phyloP scores from a whole-genome alignment of 2,113 vertebrate genomes.

The Psilopogon haemacephalus region DNA sequence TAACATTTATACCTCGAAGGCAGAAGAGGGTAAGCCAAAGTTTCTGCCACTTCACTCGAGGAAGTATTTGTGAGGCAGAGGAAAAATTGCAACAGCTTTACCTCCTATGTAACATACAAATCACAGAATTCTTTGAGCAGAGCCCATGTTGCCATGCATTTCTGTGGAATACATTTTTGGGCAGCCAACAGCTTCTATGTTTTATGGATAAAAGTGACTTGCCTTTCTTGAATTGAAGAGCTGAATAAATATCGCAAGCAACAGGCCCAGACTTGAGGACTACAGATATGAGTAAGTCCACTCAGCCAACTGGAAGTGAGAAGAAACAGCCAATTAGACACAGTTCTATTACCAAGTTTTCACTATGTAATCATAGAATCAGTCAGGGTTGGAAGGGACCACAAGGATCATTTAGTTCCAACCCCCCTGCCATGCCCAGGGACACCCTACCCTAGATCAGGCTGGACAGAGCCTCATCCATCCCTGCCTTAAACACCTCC shows the following conservation, averaged over 20 bases:
- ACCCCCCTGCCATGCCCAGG: too few species aligned
- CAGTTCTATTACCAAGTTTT: neutral
- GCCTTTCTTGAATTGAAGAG: conserved; percentile 89
- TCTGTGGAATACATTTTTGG: neutral
- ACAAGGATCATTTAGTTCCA: too few species aligned
- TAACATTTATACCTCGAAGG: too few species aligned
- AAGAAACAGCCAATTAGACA: conserved; percentile 20
- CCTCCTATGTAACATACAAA: neutral
- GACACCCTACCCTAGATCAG: too few species aligned
- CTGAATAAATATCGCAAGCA: conserved; percentile 87
- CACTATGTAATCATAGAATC: too few species aligned
- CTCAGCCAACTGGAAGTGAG: conserved; percentile 87
- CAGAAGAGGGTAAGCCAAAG: too few species aligned
- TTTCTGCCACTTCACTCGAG: neutral
- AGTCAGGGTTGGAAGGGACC: too few species aligned
- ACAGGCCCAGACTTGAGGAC: conserved; percentile 89
- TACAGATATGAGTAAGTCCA: conserved; percentile 85
- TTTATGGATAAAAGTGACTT: conserved; percentile 48
- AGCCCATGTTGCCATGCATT: neutral
- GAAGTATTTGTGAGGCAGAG: neutral
- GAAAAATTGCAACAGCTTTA: neutral
- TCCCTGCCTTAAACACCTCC: too few species aligned
- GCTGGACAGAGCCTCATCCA: too few species aligned
- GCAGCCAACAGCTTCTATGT: neutral
- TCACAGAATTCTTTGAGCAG: neutral